Percentiles rank a stretch among this genome's conserved stretches.
Evolutionary conservation across 2,113 vertebrate species (phyloP).

Genomic region (Zosterops japonicus): DNA sequence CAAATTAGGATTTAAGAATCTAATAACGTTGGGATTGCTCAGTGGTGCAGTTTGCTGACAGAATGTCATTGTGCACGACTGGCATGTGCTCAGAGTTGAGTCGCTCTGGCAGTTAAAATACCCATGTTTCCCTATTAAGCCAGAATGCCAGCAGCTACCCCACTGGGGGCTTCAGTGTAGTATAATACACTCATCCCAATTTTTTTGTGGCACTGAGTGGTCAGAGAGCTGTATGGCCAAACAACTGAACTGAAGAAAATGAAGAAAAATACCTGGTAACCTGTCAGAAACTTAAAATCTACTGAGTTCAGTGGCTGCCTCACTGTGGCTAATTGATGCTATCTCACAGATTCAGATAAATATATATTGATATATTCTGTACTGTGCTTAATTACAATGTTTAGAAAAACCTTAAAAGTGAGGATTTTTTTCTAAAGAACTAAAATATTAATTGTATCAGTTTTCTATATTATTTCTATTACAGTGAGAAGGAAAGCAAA

Average conservation of each 20-base stretch:
- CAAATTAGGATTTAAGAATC: conserved; percentile 52
- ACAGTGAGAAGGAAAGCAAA: neutral
- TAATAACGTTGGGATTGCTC: conserved; percentile 32
- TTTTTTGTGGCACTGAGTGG: neutral
- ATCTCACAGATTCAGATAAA: neutral
- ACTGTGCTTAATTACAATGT: neutral
- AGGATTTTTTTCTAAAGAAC: neutral
- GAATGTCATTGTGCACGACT: conserved; percentile 4
- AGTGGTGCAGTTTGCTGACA: conserved; percentile 29
- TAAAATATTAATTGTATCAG: neutral
- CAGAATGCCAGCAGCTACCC: neutral
- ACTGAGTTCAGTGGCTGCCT: neutral
- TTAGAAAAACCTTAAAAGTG: neutral
- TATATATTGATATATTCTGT: neutral
- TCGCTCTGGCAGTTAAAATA: neutral
- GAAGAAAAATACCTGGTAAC: neutral
- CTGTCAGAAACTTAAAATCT: neutral
- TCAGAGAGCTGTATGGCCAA: neutral
- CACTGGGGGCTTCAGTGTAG: neutral
- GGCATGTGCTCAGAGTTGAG: neutral
- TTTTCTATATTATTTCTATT: neutral
- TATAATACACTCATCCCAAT: neutral
- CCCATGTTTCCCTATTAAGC: neutral
- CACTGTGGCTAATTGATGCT: neutral
- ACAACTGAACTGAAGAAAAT: neutral